Evolutionary conservation across 2,888 invertebrate species (phyloP).

Genomic region (Tubulanus polymorphus): DNA sequence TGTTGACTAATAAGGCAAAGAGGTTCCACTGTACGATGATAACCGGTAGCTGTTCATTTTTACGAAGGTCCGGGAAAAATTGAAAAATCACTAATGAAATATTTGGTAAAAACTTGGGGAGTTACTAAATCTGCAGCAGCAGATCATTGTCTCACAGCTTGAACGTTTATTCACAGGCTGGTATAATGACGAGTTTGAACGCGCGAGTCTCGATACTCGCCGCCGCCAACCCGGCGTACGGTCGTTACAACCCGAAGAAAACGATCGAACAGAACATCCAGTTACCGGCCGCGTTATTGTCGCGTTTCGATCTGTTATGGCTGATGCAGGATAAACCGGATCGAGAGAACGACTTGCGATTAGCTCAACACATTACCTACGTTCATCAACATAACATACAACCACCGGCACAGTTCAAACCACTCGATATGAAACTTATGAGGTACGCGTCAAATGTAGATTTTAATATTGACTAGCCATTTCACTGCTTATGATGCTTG

Average conservation of each 20-base stretch:
- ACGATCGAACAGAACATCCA: constrained; percentile 96
- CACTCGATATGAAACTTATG: constrained; percentile 88
- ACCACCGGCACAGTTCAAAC: constrained; percentile 70
- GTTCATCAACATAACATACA: constrained; percentile 90
- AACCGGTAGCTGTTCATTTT: neutral
- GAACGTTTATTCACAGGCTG: constrained; percentile 66
- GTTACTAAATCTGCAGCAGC: no score
- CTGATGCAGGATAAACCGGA: constrained; percentile 78
- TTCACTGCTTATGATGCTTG: no score
- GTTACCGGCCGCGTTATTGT: constrained; percentile 92
- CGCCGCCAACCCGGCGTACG: constrained; percentile 98
- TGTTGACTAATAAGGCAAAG: neutral
- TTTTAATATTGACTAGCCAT: no score
- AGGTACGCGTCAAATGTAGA: constrained; percentile 49
- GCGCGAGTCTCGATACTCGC: constrained; percentile 96
- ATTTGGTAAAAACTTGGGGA: no score
- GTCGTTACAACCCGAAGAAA: constrained; percentile 92
- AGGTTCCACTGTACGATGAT: neutral
- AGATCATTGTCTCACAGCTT: neutral
- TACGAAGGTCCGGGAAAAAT: neutral
- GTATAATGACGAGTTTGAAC: constrained; percentile 97
- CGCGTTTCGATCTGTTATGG: constrained; percentile 95
- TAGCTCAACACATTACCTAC: constrained; percentile 96
- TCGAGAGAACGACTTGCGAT: constrained; percentile 65
- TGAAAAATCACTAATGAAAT: no score